Evolutionary conservation across 2,113 vertebrate genomes (phyloP), one percentile per base, ranked within the genome.

Genomic region (Pica pica): DNA sequence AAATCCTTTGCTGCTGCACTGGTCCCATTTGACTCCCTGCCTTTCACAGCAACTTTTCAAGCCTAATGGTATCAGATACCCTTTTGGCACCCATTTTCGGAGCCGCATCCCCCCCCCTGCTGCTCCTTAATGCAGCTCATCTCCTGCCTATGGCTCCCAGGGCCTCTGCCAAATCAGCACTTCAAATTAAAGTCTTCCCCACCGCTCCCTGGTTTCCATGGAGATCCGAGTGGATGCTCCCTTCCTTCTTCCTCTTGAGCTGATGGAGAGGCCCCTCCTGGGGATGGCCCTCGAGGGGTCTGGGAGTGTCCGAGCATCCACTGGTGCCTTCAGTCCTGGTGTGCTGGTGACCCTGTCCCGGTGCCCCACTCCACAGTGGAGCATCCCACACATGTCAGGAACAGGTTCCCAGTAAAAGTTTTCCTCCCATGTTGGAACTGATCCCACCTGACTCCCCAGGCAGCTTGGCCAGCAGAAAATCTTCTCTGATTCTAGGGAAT

Each of bases 91-190:
- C 97, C 65, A 28, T 94, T 97, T 96, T 90, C 67, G 3, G 91
- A 73, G 82, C 55, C 7, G 31, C 69, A 79, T 82, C 14, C 56
- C 80, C 49, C 49, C 77, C 90, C 97, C 97, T 67, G 97, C 97
- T 97, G 97, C 91, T 90, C 90, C 91, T 94, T 98, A 97, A 97
- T 97, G 97, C 91, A 94, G 97, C 96, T 98, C 96, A 98, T 98
- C 97, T 97, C 97, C 96, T 95, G 96, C 95, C 97, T 96, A 97
- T 97, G 73, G 94, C 97, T 98, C 97, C 97, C 94, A 97, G 98
- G 97, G 96, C 93, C 95, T 80, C 96, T 82, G 89, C 97, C 97
- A 97, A 97, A 97, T 92, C 96, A 97, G 96, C 93, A 74, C 95
- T 97, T 96, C 96, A 96, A 96, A 98, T 98, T 97, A 98, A 97